Conservation (phyloP, 1,140 invertebrate species). For the Heliconius melpomene region DNA sequence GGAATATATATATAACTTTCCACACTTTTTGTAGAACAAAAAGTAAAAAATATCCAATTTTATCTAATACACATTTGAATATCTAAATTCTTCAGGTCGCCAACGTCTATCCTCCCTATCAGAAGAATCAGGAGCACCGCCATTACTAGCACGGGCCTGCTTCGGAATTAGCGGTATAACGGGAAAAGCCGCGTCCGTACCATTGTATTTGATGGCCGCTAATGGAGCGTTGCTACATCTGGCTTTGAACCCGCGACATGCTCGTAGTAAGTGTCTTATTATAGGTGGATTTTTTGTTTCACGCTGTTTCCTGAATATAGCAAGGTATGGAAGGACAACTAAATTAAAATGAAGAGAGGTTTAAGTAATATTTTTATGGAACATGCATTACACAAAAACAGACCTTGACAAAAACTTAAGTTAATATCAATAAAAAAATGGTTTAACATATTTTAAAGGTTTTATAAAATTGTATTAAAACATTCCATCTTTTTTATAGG, state of each 20-base stretch:
- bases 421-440: too few relatives aligned
- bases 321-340: too few relatives aligned
- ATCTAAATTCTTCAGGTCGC: conserved; percentile 67
- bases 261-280: conserved; percentile 43
- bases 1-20: too few relatives aligned
- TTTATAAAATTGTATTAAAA: not conserved
- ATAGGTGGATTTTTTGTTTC: not conserved
- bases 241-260: conserved; percentile 91
- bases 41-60: too few relatives aligned
- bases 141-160: conserved; percentile 87
- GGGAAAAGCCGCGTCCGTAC: conserved; percentile 78
- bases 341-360: too few relatives aligned
- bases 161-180: conserved; percentile 51
- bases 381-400: too few relatives aligned
- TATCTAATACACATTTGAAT: too few relatives aligned
- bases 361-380: too few relatives aligned
- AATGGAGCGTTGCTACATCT: conserved; percentile 95
- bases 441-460: too few relatives aligned
- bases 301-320: not conserved
- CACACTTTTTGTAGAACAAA: too few relatives aligned
- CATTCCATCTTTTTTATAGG: conserved; percentile 70
- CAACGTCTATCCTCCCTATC: conserved; percentile 85
- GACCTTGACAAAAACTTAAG: too few relatives aligned
- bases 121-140: conserved; percentile 84
- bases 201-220: conserved; percentile 94